Evolutionary conservation across 2,113 vertebrate species (phyloP).

Genomic region (Prietella phreatophila): DNA sequence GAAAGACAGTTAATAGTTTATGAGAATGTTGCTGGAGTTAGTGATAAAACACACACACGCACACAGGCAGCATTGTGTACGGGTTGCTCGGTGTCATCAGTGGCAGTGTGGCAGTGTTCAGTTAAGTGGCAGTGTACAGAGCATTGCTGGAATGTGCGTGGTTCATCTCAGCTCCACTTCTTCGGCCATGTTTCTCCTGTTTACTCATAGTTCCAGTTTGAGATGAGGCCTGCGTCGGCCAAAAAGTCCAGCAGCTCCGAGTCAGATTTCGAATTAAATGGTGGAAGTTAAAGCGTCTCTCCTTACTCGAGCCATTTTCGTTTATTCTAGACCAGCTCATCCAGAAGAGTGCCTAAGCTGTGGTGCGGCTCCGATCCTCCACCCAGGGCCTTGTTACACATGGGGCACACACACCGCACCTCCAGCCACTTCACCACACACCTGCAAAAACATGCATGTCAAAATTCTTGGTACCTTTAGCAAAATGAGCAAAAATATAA

Average conservation of each 20-base stretch:
- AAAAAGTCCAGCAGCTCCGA: background rate
- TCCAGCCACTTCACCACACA: constrained; percentile 56
- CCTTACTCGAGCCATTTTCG: background rate
- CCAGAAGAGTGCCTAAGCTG: constrained; percentile 50
- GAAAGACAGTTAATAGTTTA: background rate
- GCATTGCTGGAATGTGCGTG: background rate
- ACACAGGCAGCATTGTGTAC: background rate
- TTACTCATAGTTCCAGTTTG: background rate
- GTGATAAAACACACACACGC: constrained; percentile 1
- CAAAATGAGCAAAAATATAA: background rate
- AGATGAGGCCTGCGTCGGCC: background rate
- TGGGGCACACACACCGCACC: constrained; percentile 55
- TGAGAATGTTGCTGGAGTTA: background rate
- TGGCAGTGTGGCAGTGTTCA: constrained; percentile 38
- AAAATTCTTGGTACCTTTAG: background rate
- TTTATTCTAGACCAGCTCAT: constrained; percentile 48
- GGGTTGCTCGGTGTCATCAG: background rate
- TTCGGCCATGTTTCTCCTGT: background rate
- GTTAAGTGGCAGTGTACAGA: constrained; percentile 20
- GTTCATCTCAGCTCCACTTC: background rate
- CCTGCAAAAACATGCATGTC: constrained; percentile 30
- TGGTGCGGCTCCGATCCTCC: constrained; percentile 43
- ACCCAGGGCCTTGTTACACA: constrained; percentile 52
- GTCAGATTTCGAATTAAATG: background rate
- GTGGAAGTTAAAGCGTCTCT: background rate